Percentiles rank a stretch among this genome's conserved stretches.
Conservation (phyloP, 2,113 vertebrate genomes). For the Ranitomeya imitator region DNA sequence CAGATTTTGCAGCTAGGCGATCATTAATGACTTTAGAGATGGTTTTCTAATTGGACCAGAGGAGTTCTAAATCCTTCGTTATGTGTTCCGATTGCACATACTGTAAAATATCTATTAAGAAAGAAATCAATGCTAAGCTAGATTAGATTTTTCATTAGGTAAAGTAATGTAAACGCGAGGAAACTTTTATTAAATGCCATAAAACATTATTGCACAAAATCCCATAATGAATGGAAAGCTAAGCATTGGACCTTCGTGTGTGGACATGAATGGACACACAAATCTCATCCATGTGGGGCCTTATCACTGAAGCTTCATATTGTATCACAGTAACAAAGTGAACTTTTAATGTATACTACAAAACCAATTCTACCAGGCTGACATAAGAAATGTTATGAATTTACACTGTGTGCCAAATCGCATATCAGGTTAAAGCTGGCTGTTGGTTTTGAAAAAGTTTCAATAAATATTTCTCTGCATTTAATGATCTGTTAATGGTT, state of each 20-base stretch:
- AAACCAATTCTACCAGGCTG: constrained; percentile 18
- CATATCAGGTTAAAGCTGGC: constrained; percentile 40
- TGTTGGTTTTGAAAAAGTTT: constrained; percentile 34
- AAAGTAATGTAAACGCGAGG: too few relatives aligned
- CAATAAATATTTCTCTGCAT: constrained; percentile 37
- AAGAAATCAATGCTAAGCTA: not conserved
- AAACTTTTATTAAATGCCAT: too few relatives aligned
- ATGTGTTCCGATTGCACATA: not conserved
- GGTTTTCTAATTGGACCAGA: not conserved
- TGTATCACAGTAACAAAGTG: not conserved
- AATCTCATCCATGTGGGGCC: not conserved
- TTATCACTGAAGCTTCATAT: not conserved
- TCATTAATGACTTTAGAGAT: not conserved
- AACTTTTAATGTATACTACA: constrained; percentile 14
- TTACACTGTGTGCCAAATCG: constrained; percentile 22
- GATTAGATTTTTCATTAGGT: not conserved
- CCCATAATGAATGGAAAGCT: not conserved
- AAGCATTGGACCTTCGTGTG: too few relatives aligned
- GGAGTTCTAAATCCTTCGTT: not conserved
- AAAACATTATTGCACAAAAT: not conserved
- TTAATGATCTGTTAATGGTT: constrained; percentile 37
- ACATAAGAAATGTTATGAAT: constrained; percentile 31
- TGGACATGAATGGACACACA: too few relatives aligned
- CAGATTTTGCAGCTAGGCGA: not conserved
- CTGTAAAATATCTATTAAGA: not conserved